Evolutionary conservation across 2,888 invertebrate species (phyloP).

Genomic region (Chaitophorus viminalis): DNA sequence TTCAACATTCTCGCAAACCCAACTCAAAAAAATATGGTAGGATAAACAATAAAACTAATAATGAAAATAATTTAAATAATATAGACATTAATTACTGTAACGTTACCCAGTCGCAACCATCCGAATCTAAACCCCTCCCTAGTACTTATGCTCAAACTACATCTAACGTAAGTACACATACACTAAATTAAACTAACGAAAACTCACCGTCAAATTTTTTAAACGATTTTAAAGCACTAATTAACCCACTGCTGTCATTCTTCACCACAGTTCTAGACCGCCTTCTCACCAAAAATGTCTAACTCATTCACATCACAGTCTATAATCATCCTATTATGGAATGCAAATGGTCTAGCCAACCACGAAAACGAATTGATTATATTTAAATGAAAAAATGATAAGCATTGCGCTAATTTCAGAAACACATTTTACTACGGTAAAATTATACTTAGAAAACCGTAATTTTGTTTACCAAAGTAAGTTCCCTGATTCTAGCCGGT

Average conservation of each 20-base stretch:
- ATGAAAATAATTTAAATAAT: neutral
- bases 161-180: too few relatives aligned
- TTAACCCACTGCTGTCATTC: neutral
- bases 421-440: too few relatives aligned
- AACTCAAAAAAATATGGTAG: slow-evolving; percentile 10
- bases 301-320: neutral
- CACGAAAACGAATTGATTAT: neutral
- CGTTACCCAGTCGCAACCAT: too few relatives aligned
- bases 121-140: too few relatives aligned
- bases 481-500: too few relatives aligned
- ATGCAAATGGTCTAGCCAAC: neutral
- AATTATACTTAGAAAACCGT: too few relatives aligned
- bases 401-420: too few relatives aligned
- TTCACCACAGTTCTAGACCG: neutral
- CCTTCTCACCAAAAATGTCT: neutral
- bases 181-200: too few relatives aligned
- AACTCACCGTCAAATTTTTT: neutral
- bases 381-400: too few relatives aligned
- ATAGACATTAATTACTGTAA: neutral
- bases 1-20: neutral
- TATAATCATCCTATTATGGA: neutral
- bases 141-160: too few relatives aligned
- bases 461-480: too few relatives aligned
- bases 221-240: neutral
- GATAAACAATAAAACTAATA: neutral